Conservation (phyloP, 1,140 invertebrate species). For the Goniozus legneri region DNA sequence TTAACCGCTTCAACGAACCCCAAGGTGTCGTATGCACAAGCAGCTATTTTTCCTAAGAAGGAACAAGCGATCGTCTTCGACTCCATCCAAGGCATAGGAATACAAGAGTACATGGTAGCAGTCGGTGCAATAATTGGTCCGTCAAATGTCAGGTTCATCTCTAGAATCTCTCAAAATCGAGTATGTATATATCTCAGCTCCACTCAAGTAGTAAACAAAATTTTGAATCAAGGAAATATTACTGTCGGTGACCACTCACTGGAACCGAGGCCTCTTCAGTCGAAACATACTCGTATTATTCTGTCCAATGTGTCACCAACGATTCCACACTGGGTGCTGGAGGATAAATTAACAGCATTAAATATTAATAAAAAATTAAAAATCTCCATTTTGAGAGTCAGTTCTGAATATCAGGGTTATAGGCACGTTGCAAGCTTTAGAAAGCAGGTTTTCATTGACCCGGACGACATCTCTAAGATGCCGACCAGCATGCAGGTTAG, state of each 20-base stretch:
- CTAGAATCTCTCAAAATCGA: slow-evolving; percentile 5
- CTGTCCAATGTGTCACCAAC: slow-evolving; percentile 11
- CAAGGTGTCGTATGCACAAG: too few relatives aligned
- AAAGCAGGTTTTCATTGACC: neutral
- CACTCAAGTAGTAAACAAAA: slow-evolving; percentile 1
- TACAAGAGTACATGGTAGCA: slow-evolving; percentile 1
- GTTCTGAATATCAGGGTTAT: neutral
- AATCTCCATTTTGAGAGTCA: neutral
- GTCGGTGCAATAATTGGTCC: slow-evolving; percentile 2
- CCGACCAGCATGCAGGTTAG: slow-evolving; percentile 2
- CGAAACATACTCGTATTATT: slow-evolving; percentile 5
- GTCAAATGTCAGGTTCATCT: neutral
- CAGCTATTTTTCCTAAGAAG: neutral
- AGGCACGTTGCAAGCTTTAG: neutral
- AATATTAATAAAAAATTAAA: neutral
- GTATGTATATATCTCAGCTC: slow-evolving; percentile 3
- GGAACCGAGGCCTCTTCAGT: neutral
- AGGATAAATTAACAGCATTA: neutral
- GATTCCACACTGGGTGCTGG: slow-evolving; percentile 4
- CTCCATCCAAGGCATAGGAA: neutral
- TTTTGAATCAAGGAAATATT: neutral
- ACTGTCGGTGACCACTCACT: neutral
- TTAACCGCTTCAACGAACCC: too few relatives aligned
- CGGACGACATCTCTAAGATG: slow-evolving; percentile 2
- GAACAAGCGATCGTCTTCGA: slow-evolving; percentile 3